Base-by-base conservation (phyloP, 2,113 vertebrate genomes). In the Telmatochromis bifrenatus region DNA sequence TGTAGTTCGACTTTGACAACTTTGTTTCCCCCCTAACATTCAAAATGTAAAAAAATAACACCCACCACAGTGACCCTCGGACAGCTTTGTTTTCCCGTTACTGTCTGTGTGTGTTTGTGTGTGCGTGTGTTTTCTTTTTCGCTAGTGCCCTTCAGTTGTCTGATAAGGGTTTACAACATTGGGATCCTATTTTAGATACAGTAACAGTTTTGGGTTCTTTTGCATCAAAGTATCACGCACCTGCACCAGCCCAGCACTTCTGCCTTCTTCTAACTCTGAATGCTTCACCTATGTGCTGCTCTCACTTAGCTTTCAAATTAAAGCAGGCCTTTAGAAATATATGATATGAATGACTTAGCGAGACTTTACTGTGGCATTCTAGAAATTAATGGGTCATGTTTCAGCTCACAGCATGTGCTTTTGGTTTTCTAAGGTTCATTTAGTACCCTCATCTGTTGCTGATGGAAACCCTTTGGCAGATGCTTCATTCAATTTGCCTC, bases 161-260 rank as follows among this genome's bases (percentile, higher is more conserved):
- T 81, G n/a, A 47, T 47, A 82, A 89, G 82, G 49, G 55, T 94
- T 86, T 89, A 58, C 83, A 79, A 90, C 92, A 88, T 95, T 93
- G 94, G 92, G 92, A 95, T 94, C 92, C 92, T 51, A 19, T 58
- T 70, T 86, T 83, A 42, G 9, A 83, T 86, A 28, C 19, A 86
- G 31, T 84, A n/a, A 77, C 45, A 33, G 17, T 51, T 77, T 26
- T 37, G 73, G 51, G 31, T 54, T 42, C 55, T 35, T 47, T 68
- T 37, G 45, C 65, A 73, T 12, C 11, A 81, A 58, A 65, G 33
- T 49, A 55, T 82, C 87, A 86, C 23, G 21, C 47, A 82, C 73
- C 49, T 6, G 19, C 89, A 83, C 21, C 55, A 79, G 42, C 9
- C 17, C 49, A 19, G 49, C 51, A 60, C 79, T 8, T 88, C 91